Evolutionary conservation across 2,113 vertebrate genomes (phyloP), one percentile per base, ranked within the genome.

Genomic region (Irena cyanogastra): DNA sequence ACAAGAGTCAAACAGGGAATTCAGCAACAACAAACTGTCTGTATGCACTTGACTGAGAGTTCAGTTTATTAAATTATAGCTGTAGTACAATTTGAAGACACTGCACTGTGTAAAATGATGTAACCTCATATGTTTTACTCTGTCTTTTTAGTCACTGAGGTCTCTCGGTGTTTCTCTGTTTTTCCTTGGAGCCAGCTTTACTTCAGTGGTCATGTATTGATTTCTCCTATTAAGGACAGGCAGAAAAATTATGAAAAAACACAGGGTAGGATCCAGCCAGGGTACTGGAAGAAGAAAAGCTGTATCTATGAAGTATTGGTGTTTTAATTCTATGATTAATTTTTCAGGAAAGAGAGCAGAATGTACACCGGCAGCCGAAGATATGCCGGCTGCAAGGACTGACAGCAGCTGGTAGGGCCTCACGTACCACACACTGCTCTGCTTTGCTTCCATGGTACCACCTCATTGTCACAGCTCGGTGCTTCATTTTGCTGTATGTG

Each of bases 1-100:
- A 31, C 35, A 54, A 60, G 74, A 88, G 28, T 42, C 87, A 53
- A 78, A 76, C n/a, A 66, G 71, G 60, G 85, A 94, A 71, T 82
- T 94, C 59, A 82, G 35, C 39, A 90, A 35, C 37, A 69, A 82
- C 2, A 0, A 68, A 37, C 30, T 71, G n/a, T 30, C 49, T 47
- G 11, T 41, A 41, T 45, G 49, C 22, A 63, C 76, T 81, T 80
- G 75, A 80, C 17, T 61, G 30, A 61, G 7, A 17, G 17, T 77
- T 83, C 56, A 54, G 19, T 52, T 70, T 69, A 47, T 60, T 83
- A 65, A 83, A 61, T 23, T 54, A 20, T 26, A 82, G 11, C 24
- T 35, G 24, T 45, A 68, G 44, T 44, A 47, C 18, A 75, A 41
- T 89, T 33, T 76, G 57, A 80, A 78, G 47, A 71, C 33, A 26